A percentile compares a stretch with the other conserved stretches of the same genome.
Evolutionary conservation across 2,888 invertebrate species (phyloP).

Genomic region (Torymus texanus): DNA sequence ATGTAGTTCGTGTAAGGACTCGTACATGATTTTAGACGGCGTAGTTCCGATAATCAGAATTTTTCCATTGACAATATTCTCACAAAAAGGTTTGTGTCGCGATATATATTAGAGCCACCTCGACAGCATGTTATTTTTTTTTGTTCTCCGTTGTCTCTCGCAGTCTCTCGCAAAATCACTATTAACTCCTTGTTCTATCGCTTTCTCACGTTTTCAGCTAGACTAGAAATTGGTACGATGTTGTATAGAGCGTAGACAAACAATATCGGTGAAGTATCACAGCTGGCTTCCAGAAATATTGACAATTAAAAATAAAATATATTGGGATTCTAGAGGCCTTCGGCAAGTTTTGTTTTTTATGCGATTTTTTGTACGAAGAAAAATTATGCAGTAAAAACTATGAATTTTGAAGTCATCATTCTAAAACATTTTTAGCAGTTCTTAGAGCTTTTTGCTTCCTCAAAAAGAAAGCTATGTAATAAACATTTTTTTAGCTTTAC

Average conservation of each 20-base stretch:
- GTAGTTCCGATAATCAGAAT: conserved; percentile 45
- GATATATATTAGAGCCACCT: conserved; percentile 38
- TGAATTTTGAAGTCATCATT: no score
- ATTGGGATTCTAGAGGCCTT: conserved; percentile 65
- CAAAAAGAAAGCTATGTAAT: no score
- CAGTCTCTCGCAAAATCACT: conserved; percentile 11
- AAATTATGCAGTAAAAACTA: no score
- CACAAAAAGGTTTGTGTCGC: conserved; percentile 13
- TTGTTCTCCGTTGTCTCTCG: conserved; percentile 13
- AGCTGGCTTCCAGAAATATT: conserved; percentile 71
- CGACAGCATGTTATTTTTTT: conserved; percentile 8
- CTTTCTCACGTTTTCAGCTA: conserved; percentile 21
- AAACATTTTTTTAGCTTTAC: no score
- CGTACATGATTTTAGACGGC: conserved; percentile 40
- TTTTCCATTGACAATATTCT: conserved; percentile 35
- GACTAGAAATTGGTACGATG: conserved; percentile 50
- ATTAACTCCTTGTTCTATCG: conserved; percentile 6
- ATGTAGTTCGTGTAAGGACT: conserved; percentile 31
- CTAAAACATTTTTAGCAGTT: no score
- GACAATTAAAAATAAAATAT: conserved; percentile 63
- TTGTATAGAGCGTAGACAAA: conserved; percentile 60
- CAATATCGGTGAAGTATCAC: conserved; percentile 69
- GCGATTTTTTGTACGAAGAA: conserved; percentile 42
- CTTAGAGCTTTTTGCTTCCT: no score
- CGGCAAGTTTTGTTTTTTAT: conserved; percentile 58